Base-by-base conservation (phyloP, 92 coral and sea anemone species). In the Parazoanthus swiftii region DNA sequence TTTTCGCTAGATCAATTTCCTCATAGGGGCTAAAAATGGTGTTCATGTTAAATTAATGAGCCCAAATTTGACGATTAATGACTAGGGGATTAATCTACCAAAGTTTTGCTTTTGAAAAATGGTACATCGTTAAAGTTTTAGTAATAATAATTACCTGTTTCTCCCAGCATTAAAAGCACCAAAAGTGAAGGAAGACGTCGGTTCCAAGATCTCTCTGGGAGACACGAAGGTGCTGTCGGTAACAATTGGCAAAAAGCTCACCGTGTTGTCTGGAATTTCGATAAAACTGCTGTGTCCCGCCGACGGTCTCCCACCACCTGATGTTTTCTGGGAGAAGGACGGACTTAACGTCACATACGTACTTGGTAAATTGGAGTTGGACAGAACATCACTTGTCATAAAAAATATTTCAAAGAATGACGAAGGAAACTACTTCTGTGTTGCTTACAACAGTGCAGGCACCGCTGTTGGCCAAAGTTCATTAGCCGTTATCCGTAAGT, bases 371-470 rank as follows among this genome's bases (percentile, higher is more conserved):
- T 71, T 88, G 76, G 79, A 39, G 16, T 25, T 67, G 26, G 77
- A 66, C 33, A 91, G 90, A 38, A 82, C 81, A 26, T 90, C 88
- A 18, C 68, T 95, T 77, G 54, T 77, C 76, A 86, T 95, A 9
- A 90, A 75, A 33, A 90, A 92, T 71, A 88, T 89, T 74, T 81
- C 94, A 3, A 77, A 84, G 36, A 20, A 38, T 3, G 98, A 97
- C 82, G 85, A 92, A 4, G 99, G 99, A 5, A 48, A 63, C 36
- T 86, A 93, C 58, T 77, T 93, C 56, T 97, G 99, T 88, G 88
- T 89, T 74, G 99, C 97, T 10, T 71, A 85, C 73, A 97, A 97
- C 91, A 94, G 90, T 5, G 98, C 93, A 18, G 99, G 99, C 35
- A 82, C 76, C 58, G 89, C 86, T 21, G 75, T 86, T n/a, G 73